These are phyloP conservation scores for Scaptodrosophila lebanonensis DNA, from an alignment of 1,140 invertebrate species.

Conservation along the genomic window DNA sequence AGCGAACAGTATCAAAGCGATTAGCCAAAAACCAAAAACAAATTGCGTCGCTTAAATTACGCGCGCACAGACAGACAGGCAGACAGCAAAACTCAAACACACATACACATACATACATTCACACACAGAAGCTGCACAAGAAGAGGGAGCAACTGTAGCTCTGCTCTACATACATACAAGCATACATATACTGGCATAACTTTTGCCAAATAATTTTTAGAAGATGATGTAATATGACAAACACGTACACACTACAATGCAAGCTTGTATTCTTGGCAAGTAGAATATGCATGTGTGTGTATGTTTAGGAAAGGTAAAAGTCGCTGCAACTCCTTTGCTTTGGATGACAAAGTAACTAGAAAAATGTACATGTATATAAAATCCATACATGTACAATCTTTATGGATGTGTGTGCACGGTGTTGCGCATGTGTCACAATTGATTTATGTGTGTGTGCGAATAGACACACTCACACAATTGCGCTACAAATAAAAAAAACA, in stretches of 20 bases:
- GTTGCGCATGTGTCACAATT: constrained; percentile 32
- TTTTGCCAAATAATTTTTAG: no score
- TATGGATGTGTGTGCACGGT: no score
- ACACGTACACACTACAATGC: no score
- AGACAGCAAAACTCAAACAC: not conserved
- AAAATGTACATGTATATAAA: constrained; percentile 1
- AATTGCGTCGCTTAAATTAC: constrained; percentile 59
- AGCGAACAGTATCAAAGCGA: constrained; percentile 1
- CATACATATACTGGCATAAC: not conserved
- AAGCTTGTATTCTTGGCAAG: no score
- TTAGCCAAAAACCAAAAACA: constrained; percentile 26
- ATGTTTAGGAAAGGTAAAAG: no score
- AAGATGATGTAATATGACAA: no score
- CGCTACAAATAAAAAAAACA: constrained; percentile 13
- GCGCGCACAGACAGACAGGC: constrained; percentile 35
- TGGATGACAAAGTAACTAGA: constrained; percentile 4
- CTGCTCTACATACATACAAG: not conserved
- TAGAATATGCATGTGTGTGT: no score
- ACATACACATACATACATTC: not conserved
- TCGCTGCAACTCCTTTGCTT: not conserved
- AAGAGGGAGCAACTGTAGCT: no score
- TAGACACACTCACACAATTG: constrained; percentile 15
- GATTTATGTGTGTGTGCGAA: not conserved
- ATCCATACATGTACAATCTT: not conserved
- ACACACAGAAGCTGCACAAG: not conserved